Evolutionary conservation across 2,888 invertebrate species (phyloP).

Genomic region (Oligia strigilis): DNA sequence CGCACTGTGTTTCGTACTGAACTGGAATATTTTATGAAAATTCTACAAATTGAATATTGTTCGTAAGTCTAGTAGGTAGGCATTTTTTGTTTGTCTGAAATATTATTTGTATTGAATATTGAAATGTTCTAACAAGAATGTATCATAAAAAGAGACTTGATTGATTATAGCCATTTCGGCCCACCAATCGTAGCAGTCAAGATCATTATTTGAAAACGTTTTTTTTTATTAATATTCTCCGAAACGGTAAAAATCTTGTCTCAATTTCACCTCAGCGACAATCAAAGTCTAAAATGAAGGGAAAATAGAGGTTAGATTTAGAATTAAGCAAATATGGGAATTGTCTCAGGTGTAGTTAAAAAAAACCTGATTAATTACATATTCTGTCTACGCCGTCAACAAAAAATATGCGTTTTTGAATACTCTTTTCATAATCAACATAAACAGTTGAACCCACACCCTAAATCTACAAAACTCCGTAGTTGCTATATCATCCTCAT

Average conservation of each 20-base stretch:
- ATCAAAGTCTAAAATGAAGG: background rate
- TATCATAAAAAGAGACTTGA: background rate
- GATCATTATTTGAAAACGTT: background rate
- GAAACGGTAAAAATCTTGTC: background rate
- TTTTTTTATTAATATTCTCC: too few species aligned
- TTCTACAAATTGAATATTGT: constrained; percentile 61
- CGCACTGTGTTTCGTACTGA: constrained; percentile 23
- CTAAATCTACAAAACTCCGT: background rate
- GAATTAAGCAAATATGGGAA: background rate
- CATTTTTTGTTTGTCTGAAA: background rate
- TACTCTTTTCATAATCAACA: background rate
- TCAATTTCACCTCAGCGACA: background rate
- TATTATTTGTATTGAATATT: background rate
- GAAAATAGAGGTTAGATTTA: background rate
- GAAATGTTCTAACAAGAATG: background rate
- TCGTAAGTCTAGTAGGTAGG: background rate
- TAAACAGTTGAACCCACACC: background rate
- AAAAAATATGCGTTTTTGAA: background rate
- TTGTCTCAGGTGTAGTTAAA: background rate
- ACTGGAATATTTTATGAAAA: constrained; percentile 45
- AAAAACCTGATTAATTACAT: background rate
- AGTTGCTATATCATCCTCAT: constrained; percentile 6
- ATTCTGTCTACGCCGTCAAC: background rate
- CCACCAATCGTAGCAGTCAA: background rate
- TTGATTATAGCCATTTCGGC: background rate